Percentiles rank a stretch among this genome's conserved stretches.
Evolutionary conservation across 1,140 invertebrate genomes (phyloP).

Genomic region (Thaumatotibia leucotreta): DNA sequence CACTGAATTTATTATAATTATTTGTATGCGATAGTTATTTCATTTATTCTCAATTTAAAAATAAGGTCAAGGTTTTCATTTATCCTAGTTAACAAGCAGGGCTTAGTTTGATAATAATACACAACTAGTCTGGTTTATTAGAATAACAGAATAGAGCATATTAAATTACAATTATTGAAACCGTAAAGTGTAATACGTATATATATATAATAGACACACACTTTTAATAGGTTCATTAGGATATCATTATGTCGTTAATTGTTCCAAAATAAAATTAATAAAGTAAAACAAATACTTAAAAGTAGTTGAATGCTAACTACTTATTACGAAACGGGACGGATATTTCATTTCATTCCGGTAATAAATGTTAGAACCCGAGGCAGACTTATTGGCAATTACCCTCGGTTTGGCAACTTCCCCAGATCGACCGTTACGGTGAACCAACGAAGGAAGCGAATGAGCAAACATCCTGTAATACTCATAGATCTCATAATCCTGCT

Average conservation of each 20-base stretch:
- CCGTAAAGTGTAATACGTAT: no score
- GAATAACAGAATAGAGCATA: no score
- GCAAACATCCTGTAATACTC: neutral
- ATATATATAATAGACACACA: no score
- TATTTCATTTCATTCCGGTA: neutral
- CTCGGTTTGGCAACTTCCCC: neutral
- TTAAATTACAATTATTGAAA: no score
- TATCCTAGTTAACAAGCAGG: no score
- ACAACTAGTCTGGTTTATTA: no score
- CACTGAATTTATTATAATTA: neutral
- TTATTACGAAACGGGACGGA: neutral
- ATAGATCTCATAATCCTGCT: neutral
- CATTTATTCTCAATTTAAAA: neutral
- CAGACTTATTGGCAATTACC: neutral
- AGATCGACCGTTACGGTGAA: neutral
- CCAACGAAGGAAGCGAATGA: neutral
- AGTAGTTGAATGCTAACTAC: neutral
- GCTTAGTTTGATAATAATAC: no score
- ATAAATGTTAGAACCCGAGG: neutral
- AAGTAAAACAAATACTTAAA: no score
- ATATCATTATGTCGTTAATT: no score
- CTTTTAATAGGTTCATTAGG: no score
- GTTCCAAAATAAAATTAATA: no score
- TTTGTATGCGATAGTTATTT: no score
- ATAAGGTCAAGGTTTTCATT: neutral